These are phyloP conservation scores for Rhagoletis zephyria DNA, from an alignment of 1,140 invertebrate genomes.

Conservation along the genomic window DNA sequence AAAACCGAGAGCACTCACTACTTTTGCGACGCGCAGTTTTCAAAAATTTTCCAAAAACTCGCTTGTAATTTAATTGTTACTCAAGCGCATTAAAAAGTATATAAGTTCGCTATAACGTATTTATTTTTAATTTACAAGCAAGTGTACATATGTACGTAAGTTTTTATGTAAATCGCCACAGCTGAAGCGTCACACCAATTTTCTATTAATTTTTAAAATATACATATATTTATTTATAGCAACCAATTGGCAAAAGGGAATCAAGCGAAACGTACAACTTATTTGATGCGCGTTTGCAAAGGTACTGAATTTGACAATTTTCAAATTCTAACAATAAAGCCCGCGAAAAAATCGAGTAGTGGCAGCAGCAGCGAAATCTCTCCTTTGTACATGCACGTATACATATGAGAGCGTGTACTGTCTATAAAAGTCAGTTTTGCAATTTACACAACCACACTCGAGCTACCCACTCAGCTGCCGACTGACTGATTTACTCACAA, in stretches of 20 bases:
- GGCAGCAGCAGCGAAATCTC: constrained; percentile 31
- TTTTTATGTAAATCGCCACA: constrained; percentile 5
- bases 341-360: constrained; percentile 39
- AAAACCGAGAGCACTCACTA: neutral
- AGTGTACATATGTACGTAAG: neutral
- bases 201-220: constrained; percentile 23
- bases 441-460: neutral
- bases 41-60: constrained; percentile 6
- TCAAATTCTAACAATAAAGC: constrained; percentile 49
- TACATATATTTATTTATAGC: constrained; percentile 20
- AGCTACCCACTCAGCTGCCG: neutral
- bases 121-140: constrained; percentile 18
- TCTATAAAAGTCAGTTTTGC: too few relatives aligned
- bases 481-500: neutral
- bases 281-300: constrained; percentile 41
- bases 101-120: neutral
- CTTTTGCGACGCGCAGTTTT: neutral
- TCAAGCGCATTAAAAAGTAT: neutral
- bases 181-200: constrained; percentile 18
- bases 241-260: neutral
- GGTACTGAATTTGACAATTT: constrained; percentile 39
- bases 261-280: constrained; percentile 17
- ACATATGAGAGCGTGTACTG: neutral
- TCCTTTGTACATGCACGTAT: neutral
- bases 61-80: neutral